A percentile compares a stretch with the other conserved stretches of the same genome.
Conservation (phyloP, 2,113 vertebrate species). For the Antennarius striatus region DNA sequence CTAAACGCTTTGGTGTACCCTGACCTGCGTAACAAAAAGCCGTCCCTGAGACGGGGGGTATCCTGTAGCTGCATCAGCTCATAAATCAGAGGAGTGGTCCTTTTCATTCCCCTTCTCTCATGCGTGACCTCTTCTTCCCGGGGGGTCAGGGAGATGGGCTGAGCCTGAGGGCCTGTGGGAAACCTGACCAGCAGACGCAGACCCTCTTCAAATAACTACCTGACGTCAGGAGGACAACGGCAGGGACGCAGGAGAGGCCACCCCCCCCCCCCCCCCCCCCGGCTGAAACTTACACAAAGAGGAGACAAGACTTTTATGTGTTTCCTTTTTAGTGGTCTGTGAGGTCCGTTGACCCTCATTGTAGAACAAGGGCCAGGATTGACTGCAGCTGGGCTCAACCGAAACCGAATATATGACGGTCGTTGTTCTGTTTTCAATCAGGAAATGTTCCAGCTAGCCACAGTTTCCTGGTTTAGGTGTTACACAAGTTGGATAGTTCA, state of each 20-base stretch:
- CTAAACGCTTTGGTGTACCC: constrained; percentile 35
- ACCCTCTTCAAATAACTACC: constrained; percentile 60
- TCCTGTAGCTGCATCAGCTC: constrained; percentile 64
- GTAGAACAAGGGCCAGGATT: constrained; percentile 12
- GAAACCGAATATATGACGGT: constrained; percentile 23
- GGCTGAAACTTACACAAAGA: constrained; percentile 50
- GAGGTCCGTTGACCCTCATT: constrained; percentile 52
- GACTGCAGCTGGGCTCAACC: constrained; percentile 21
- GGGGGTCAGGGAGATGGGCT: constrained; percentile 52
- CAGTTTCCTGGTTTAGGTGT: constrained; percentile 4
- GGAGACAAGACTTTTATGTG: constrained; percentile 47
- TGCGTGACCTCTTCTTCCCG: constrained; percentile 68
- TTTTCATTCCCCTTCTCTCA: constrained; percentile 74
- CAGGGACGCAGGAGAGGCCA: constrained; percentile 20
- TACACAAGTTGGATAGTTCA: too few relatives aligned
- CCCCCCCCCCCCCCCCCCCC: constrained; percentile 5
- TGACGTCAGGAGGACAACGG: constrained; percentile 58
- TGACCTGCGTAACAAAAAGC: constrained; percentile 62
- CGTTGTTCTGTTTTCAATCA: constrained; percentile 10
- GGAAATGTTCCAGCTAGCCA: background rate
- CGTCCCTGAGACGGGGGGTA: constrained; percentile 56
- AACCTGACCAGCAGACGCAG: constrained; percentile 59
- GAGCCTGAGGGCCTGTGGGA: constrained; percentile 56
- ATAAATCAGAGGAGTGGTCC: constrained; percentile 78
- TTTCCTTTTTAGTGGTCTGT: constrained; percentile 31